Base-by-base conservation (phyloP, 2,113 vertebrate genomes). In the Scomber colias region DNA sequence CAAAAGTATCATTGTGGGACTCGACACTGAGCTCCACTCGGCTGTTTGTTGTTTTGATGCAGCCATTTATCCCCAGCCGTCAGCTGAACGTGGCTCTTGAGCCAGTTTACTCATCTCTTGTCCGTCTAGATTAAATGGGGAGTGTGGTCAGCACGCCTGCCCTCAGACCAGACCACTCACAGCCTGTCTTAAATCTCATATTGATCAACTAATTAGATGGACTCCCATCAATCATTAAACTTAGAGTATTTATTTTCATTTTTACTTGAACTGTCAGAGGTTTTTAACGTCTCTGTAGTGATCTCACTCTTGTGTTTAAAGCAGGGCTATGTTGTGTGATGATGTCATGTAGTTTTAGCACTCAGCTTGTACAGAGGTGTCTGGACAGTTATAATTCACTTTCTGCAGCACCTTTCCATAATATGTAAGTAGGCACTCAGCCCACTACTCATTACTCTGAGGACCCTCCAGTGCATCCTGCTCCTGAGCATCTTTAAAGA, bases 371-470 rank as follows among this genome's bases (percentile, higher is more conserved):
- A 75, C 61, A 3, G 35, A 71, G 69, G 89, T 84, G 90, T 91
- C 75, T 50, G 56, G 77, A 56, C 60, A 13, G 76, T 60, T 88
- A 84, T 90, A 91, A 89, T 88, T 90, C 88, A 90, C 82, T 84
- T 77, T 73, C 75, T 40, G 74, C 83, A 45, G 74, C 79, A 90
- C 82, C 85, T 86, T 87, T 81, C 77, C 56, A 65, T 84, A 74
- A 85, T 92, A 89, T 89, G 81, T 88, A 89, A 88, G 88, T 75
- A 79, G 83, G 71, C 85, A 80, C 89, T 91, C 89, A 82, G 63
- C 61, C 86, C 62, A 45, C 80, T 73, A 3, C 88, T 93, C 75
- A 88, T 93, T 92, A 92, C 85, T 87, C 78, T 27, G 63, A 92
- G 90, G 90, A 89, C 90, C 82, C 90, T 93, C 85, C 83, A 87